A percentile compares a stretch with the other conserved stretches of the same genome.
These are phyloP conservation scores for Regulus satrapa DNA, from an alignment of 2,113 vertebrate genomes.

Conservation along the genomic window DNA sequence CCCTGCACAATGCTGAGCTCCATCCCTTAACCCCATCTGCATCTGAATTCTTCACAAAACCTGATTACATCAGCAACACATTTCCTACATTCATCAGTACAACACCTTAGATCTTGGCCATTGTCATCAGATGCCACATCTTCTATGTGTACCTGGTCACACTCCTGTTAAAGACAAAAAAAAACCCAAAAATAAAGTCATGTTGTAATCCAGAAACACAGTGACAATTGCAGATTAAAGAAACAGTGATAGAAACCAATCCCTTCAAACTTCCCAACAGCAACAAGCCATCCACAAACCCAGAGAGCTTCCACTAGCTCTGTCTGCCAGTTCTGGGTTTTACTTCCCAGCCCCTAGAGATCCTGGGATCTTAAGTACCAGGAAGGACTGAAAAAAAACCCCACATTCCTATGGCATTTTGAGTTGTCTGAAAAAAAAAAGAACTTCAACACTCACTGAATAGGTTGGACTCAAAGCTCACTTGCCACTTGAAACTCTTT, in stretches of 20 bases:
- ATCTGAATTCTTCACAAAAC: not conserved
- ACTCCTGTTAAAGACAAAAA: conserved; percentile 80
- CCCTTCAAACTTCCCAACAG: not conserved
- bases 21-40: not conserved
- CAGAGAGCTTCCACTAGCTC: not conserved
- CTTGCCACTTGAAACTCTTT: not conserved
- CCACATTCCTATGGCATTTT: not conserved
- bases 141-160: conserved; percentile 97
- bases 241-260: not conserved
- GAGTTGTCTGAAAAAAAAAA: not conserved
- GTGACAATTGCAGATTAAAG: not conserved
- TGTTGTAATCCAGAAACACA: not conserved
- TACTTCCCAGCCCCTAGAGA: not conserved
- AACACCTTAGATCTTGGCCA: conserved; percentile 93
- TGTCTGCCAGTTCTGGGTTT: not conserved
- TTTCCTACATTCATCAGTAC: not conserved
- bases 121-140: conserved; percentile 97
- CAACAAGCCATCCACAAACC: not conserved
- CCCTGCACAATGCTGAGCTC: not conserved
- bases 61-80: not conserved
- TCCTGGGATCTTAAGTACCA: not conserved
- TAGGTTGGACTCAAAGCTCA: not conserved
- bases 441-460: not conserved
- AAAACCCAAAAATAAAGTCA: not conserved
- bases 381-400: not conserved